These are phyloP conservation scores for Atopsyche davidsoni DNA, from an alignment of 1,140 invertebrate species.

Conservation along the genomic window DNA sequence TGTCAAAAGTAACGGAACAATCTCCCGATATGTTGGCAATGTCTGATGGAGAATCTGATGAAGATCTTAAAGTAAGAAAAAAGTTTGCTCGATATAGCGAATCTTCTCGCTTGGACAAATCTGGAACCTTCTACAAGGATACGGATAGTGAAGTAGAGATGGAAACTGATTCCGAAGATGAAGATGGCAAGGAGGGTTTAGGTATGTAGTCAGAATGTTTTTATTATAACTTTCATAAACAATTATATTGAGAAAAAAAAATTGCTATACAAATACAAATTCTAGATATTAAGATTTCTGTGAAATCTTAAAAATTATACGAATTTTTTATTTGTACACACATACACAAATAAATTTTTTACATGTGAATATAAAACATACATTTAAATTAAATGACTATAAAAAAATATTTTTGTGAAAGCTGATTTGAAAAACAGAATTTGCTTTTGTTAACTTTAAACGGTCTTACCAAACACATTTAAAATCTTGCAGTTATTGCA, in stretches of 20 bases:
- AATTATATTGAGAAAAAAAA: slow-evolving; percentile 8
- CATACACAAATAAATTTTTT: too few relatives aligned
- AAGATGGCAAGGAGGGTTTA: slow-evolving; percentile 54
- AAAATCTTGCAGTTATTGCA: too few relatives aligned
- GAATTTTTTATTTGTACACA: slow-evolving; percentile 3
- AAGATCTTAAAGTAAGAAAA: slow-evolving; percentile 50
- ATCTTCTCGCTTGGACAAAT: slow-evolving; percentile 61
- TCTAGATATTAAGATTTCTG: neutral
- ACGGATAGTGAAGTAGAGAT: slow-evolving; percentile 64
- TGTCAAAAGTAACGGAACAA: slow-evolving; percentile 60
- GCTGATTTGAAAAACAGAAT: too few relatives aligned
- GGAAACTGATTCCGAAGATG: slow-evolving; percentile 51
- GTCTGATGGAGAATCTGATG: slow-evolving; percentile 56
- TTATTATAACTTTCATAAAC: too few relatives aligned
- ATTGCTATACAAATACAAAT: slow-evolving; percentile 1
- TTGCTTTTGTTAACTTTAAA: too few relatives aligned
- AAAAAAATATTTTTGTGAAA: too few relatives aligned
- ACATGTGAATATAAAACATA: too few relatives aligned
- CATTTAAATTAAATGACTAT: too few relatives aligned
- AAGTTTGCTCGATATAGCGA: slow-evolving; percentile 63
- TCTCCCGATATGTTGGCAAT: slow-evolving; percentile 63
- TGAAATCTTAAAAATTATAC: neutral
- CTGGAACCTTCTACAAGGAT: slow-evolving; percentile 66
- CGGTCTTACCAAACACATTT: too few relatives aligned
- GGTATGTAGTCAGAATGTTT: slow-evolving; percentile 38